A percentile compares a stretch with the other conserved stretches of the same genome.
Conservation (phyloP, 2,888 invertebrate genomes). For the Agriopis leucophaearia region DNA sequence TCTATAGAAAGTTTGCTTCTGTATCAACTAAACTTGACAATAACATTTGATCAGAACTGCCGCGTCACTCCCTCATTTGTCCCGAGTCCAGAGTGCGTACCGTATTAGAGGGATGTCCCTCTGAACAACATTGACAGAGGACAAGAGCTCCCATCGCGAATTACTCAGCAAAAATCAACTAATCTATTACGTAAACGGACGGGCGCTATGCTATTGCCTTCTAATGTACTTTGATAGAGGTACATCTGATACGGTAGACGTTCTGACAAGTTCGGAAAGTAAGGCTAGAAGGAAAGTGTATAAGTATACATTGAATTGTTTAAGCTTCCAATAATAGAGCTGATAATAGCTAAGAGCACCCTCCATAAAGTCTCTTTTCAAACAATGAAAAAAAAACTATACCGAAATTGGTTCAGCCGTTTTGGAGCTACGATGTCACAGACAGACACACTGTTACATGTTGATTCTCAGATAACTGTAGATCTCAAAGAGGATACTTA, state of each 20-base stretch:
- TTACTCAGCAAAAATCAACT: constrained; percentile 21
- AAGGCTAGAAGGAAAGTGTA: neutral
- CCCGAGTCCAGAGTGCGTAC: constrained; percentile 20
- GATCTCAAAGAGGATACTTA: no score
- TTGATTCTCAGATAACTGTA: no score
- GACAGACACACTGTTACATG: no score
- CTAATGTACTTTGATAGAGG: neutral
- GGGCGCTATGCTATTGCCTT: constrained; percentile 5
- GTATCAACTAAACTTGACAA: neutral
- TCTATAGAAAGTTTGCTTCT: no score
- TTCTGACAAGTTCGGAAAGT: neutral
- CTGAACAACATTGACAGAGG: constrained; percentile 31
- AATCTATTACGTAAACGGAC: constrained; percentile 19
- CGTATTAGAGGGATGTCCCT: constrained; percentile 20
- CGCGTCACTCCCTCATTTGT: constrained; percentile 7
- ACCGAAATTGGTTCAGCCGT: no score
- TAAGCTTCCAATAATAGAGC: no score
- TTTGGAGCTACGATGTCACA: no score
- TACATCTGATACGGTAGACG: neutral
- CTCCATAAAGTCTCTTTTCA: no score
- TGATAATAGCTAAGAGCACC: no score
- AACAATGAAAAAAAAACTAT: no score
- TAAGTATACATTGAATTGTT: no score
- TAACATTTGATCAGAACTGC: neutral
- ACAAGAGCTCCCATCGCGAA: constrained; percentile 10